Conservation (phyloP, 53 echinoderm and acorn worm species). For the Astropecten irregularis region DNA sequence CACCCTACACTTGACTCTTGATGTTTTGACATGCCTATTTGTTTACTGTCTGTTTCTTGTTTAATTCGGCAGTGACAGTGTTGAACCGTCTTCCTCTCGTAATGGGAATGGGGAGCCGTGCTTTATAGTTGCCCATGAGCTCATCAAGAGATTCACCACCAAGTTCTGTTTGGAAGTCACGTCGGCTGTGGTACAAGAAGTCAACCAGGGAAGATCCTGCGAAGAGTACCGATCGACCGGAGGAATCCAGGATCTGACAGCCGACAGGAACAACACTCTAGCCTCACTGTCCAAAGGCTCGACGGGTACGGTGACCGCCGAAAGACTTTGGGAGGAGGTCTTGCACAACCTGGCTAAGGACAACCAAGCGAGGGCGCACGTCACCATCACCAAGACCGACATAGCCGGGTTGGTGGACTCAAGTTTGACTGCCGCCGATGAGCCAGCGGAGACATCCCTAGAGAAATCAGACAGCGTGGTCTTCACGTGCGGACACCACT, state of each 20-base stretch:
- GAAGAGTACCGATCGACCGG: constrained; percentile 33
- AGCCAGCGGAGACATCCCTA: background rate
- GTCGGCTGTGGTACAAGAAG: constrained; percentile 51
- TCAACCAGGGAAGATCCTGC: constrained; percentile 46
- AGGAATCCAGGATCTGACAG: constrained; percentile 19
- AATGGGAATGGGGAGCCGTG: background rate
- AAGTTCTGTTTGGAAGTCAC: constrained; percentile 73
- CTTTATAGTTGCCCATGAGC: no score
- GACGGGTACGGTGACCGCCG: constrained; percentile 54
- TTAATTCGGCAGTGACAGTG: constrained; percentile 34
- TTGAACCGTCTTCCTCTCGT: constrained; percentile 24
- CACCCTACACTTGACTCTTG: no score
- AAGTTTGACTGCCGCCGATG: background rate
- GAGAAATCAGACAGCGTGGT: constrained; percentile 60
- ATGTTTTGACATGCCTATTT: no score
- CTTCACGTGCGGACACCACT: constrained; percentile 89
- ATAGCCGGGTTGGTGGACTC: constrained; percentile 51
- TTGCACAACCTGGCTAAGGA: constrained; percentile 78
- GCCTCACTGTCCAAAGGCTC: background rate
- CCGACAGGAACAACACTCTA: constrained; percentile 25
- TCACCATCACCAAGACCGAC: constrained; percentile 61
- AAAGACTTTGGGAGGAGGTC: constrained; percentile 87
- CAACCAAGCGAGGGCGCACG: constrained; percentile 51
- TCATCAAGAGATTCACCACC: constrained; percentile 64
- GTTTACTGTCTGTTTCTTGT: background rate